Base-by-base conservation (phyloP, 2,113 vertebrate species). In the Clarias batrachus region DNA sequence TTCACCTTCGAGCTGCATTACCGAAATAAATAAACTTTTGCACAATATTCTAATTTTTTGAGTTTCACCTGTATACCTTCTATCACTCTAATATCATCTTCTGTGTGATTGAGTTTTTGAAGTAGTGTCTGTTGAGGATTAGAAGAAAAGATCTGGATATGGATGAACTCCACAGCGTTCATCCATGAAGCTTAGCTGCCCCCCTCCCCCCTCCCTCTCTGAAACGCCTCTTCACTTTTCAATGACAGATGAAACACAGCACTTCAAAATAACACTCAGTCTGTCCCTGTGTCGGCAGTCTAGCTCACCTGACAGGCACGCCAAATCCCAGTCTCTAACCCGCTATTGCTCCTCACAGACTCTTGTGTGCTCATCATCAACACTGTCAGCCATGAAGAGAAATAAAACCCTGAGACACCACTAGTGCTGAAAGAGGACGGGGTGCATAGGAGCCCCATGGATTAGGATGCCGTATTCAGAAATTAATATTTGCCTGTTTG, bases 181-280 rank as follows among this genome's bases (percentile, higher is more conserved):
- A 80, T 85, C 76, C 17, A 52, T 57, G 27, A 87, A 83, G 71
- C 86, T 83, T 68, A 83, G 27, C 68, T 65, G 19, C 68, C 74
- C n/a, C n/a, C 4, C 2, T 2, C 33, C 33, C 33, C 33, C 33
- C 33, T 1, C 33, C 33, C 27, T 54, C 21, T 52, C 59, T 41
- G 30, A 30, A 65, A 76, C 2, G 16, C 23, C 77, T 23, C 19
- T 65, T 66, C 48, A 27, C 54, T 71, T 81, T n/a, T 82, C 79
- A 41, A 48, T 65, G 84, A 71, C 80, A 68, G 84, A 79, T 78
- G 60, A 86, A 88, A 88, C 87, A 88, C 65, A 83, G 71, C 33
- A 74, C 87, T 85, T 66, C 19, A 85, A 85, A 87, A 70, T 68
- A 62, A 73, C 76, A 73, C 56, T 70, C 56, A 70, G 77, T 33